These are phyloP conservation scores for Hydrolagus colliei DNA, from an alignment of 2,797 vertebrate genomes.

Conservation along the genomic window DNA sequence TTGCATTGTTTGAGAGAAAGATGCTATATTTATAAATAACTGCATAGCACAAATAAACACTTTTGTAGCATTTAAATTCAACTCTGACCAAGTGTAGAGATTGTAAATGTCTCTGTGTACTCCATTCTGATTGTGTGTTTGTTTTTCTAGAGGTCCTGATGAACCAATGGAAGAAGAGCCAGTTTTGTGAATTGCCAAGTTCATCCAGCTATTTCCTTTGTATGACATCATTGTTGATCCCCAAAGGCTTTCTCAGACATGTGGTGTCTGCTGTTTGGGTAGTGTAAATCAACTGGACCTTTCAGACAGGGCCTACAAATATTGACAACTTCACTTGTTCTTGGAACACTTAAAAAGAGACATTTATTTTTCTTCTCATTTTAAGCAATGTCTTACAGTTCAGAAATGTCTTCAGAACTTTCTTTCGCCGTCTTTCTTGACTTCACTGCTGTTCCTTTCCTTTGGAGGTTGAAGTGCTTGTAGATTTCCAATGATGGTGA, in stretches of 20 bases:
- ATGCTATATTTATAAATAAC: constrained; percentile 90
- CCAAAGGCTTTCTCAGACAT: constrained; percentile 75
- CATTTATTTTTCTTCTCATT: constrained; percentile 22
- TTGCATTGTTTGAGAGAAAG: constrained; percentile 60
- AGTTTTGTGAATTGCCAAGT: constrained; percentile 85
- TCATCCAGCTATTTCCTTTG: constrained; percentile 79
- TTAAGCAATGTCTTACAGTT: constrained; percentile 24
- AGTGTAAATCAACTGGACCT: constrained; percentile 73
- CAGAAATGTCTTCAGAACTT: constrained; percentile 8
- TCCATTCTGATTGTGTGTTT: constrained; percentile 98
- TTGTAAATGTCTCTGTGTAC: constrained; percentile 88
- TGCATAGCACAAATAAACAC: constrained; percentile 95
- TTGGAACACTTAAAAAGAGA: constrained; percentile 66
- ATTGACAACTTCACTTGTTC: constrained; percentile 63
- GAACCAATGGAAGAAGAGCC: constrained; percentile 83
- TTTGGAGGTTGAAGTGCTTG: constrained; percentile 15
- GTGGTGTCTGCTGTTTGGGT: constrained; percentile 94
- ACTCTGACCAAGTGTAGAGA: constrained; percentile 90
- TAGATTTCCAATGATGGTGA: constrained; percentile 18
- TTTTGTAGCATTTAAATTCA: constrained; percentile 79
- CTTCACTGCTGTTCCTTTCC: not conserved
- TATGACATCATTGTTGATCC: constrained; percentile 96
- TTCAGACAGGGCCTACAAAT: constrained; percentile 72
- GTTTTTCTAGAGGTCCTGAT: constrained; percentile 85
- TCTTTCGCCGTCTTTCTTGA: not conserved